A percentile compares a stretch with the other conserved stretches of the same genome.
These are phyloP conservation scores for Harpagifer antarcticus DNA, from an alignment of 2,797 vertebrate genomes.

Conservation along the genomic window DNA sequence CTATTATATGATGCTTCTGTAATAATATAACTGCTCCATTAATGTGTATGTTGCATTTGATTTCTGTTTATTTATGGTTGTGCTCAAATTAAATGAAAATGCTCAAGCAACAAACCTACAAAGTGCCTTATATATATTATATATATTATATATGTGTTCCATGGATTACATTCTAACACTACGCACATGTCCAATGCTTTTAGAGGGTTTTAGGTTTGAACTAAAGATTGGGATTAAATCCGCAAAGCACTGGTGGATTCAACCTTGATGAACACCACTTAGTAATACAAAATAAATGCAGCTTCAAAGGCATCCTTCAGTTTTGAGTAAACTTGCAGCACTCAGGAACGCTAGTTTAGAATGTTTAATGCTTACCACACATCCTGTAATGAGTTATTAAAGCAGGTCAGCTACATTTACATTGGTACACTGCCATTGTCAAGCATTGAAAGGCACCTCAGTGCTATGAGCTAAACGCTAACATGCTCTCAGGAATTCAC, in stretches of 20 bases:
- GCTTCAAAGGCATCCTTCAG: neutral
- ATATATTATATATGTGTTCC: too few species aligned
- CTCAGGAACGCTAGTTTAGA: neutral
- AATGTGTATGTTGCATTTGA: too few species aligned
- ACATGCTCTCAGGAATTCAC: neutral
- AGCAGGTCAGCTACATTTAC: neutral
- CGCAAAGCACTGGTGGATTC: neutral
- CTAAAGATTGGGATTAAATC: neutral
- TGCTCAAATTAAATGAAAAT: too few species aligned
- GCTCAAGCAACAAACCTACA: too few species aligned
- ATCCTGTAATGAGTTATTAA: neutral
- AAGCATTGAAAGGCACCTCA: neutral
- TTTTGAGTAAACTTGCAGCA: neutral
- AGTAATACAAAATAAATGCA: neutral
- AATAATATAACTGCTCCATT: too few species aligned
- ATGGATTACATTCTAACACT: too few species aligned
- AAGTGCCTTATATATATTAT: too few species aligned
- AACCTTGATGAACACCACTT: neutral
- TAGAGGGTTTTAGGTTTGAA: neutral
- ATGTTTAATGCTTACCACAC: neutral
- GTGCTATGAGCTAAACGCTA: slow-evolving; percentile 1
- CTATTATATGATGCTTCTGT: too few species aligned
- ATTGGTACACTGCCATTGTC: too few species aligned
- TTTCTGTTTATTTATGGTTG: too few species aligned
- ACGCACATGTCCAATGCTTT: too few species aligned